A percentile compares a stretch with the other conserved stretches of the same genome.
Conservation (phyloP, 1,140 invertebrate genomes). For the Potamilus streckersoni region DNA sequence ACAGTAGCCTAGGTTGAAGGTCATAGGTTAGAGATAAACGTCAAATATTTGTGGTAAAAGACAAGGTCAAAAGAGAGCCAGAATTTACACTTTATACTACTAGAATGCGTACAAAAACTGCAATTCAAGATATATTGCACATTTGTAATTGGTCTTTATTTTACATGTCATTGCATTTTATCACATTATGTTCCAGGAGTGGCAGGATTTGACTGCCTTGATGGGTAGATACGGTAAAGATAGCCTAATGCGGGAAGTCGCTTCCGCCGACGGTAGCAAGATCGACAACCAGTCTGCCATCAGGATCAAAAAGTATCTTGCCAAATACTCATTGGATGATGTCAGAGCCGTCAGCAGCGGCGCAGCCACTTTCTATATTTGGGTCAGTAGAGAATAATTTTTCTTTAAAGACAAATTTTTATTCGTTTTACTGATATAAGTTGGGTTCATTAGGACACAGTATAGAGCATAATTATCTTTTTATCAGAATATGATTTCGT, state of each 20-base stretch:
- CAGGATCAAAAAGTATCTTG: conserved; percentile 44
- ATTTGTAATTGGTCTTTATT: background rate
- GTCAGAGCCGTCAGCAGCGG: conserved; percentile 53
- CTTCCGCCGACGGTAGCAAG: conserved; percentile 47
- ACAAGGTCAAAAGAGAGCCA: too few relatives aligned
- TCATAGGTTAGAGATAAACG: background rate
- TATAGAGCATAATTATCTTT: too few relatives aligned
- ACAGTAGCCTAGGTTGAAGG: too few relatives aligned
- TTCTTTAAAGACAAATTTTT: too few relatives aligned
- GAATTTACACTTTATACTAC: background rate
- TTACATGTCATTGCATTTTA: background rate
- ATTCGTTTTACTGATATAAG: too few relatives aligned
- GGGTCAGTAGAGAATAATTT: conserved; percentile 41
- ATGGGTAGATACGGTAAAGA: conserved; percentile 52
- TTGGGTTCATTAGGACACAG: too few relatives aligned
- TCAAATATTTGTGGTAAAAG: background rate
- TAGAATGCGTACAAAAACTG: background rate
- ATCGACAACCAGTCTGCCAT: conserved; percentile 42
- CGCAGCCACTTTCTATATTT: conserved; percentile 56
- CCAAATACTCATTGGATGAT: conserved; percentile 45
- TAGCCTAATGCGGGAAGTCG: conserved; percentile 49
- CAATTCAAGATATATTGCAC: background rate
- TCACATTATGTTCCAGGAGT: conserved; percentile 44
- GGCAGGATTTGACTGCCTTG: conserved; percentile 50
- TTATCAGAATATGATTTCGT: too few relatives aligned